phyloP scores from a whole-genome alignment of 2,797 vertebrate genomes.

The Pangasius djambal region DNA sequence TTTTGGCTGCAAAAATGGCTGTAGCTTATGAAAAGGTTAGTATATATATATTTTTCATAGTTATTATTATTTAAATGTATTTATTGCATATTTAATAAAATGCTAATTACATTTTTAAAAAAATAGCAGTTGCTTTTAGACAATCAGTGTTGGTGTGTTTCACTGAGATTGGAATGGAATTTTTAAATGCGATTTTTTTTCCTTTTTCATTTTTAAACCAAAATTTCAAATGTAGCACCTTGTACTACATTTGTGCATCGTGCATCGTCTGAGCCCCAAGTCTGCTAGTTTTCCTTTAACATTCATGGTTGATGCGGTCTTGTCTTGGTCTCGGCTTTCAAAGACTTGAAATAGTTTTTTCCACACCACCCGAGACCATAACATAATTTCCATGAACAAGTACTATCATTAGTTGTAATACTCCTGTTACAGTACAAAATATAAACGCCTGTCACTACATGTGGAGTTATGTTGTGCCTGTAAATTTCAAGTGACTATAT shows the following conservation, averaged over 20 bases:
- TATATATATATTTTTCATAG: not conserved
- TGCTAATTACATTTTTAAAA: not conserved
- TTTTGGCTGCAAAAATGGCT: not conserved
- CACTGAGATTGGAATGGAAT: not conserved
- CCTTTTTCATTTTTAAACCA: not conserved
- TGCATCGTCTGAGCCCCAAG: not conserved
- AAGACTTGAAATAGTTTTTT: not conserved
- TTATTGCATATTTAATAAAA: not conserved
- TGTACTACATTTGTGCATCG: too few relatives aligned
- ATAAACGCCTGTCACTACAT: too few relatives aligned
- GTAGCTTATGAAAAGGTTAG: not conserved
- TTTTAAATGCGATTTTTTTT: not conserved
- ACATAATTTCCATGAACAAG: not conserved
- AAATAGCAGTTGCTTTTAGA: not conserved
- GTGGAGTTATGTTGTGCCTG: too few relatives aligned
- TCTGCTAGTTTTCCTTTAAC: not conserved
- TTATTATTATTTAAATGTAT: not conserved
- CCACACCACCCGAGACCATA: not conserved
- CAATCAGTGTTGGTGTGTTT: not conserved
- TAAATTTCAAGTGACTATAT: too few relatives aligned
- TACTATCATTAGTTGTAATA: not conserved
- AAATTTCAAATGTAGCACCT: too few relatives aligned
- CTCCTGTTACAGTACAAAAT: too few relatives aligned
- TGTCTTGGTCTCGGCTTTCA: not conserved
- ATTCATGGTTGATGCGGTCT: not conserved